phyloP scores from a whole-genome alignment of 1,140 invertebrate genomes.

The Drosophila kepulauana region DNA sequence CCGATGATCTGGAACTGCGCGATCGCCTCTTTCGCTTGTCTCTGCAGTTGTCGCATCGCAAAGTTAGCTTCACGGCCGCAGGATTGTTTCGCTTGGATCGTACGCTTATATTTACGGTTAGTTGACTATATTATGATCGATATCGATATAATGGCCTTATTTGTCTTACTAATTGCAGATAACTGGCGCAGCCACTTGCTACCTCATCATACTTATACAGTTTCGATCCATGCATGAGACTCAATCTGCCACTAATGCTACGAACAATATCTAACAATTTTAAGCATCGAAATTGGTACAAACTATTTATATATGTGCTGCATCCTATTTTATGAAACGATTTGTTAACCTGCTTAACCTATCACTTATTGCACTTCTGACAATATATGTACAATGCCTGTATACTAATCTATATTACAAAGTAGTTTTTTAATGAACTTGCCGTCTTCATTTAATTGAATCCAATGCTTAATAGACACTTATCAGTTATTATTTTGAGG shows the following conservation, averaged over 20 bases:
- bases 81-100: slow-evolving; percentile 80
- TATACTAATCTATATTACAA: too few relatives aligned
- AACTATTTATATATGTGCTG: background rate
- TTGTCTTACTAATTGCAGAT: slow-evolving; percentile 50
- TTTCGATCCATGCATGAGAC: slow-evolving; percentile 66
- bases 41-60: slow-evolving; percentile 73
- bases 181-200: slow-evolving; percentile 77
- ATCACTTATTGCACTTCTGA: background rate
- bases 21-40: slow-evolving; percentile 75
- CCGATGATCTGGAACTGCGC: slow-evolving; percentile 69
- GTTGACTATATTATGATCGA: background rate
- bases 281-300: background rate
- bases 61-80: slow-evolving; percentile 75
- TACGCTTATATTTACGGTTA: slow-evolving; percentile 80
- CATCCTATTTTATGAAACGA: background rate
- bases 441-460: too few relatives aligned
- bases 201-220: slow-evolving; percentile 79
- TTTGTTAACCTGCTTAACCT: background rate
- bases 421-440: too few relatives aligned
- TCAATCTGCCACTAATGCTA: slow-evolving; percentile 21
- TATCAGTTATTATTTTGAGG: background rate
- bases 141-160: background rate
- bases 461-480: too few relatives aligned
- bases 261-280: slow-evolving; percentile 15
- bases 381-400: background rate